Base-by-base conservation (phyloP, 1,140 invertebrate genomes). In the Drosophila kurseongensis region DNA sequence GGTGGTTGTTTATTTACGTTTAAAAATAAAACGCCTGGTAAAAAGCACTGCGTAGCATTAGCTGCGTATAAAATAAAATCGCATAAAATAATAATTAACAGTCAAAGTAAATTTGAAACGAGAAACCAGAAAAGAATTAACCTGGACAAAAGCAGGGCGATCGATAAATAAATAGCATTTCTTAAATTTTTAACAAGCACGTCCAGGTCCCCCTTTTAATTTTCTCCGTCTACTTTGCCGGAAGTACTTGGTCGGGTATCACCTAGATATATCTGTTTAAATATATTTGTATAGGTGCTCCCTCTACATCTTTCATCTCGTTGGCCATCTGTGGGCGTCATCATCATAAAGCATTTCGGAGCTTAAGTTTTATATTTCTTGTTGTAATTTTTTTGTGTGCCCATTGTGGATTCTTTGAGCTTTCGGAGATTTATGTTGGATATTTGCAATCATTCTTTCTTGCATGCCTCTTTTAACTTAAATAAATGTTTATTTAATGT, bases 1-100 rank as follows among this genome's bases (percentile, higher is more conserved):
- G 60, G 83, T 83, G 83, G 83, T 88, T 86, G 76, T 86, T 88
- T 86, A 88, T 86, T 88, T 86, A 45, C 57, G 83, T 88, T 88
- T 88, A 82, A 88, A 86, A 86, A 86, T 88, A 86, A 88, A 88
- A 69, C 42, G 14, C 23, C 42, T 32, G 41, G 77, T 66, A 78
- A 78, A 78, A 66, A 36, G 58, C 69, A 74, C 56, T 78, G 78
- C 56, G 54, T 56, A 57, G 60, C 58, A 41, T 50, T 59, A 60
- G 60, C 58, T 38, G 61, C 27, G 29, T 47, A 54, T 66, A 47
- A 76, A 80, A 73, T 76, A 76, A 86, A 80, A 84, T 67, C 50
- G 36, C 52, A 58, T 66, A 36, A 79, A 79, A 68, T 78, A 76
- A 86, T 88, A 88, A 86, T 86, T 86, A 88, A 88, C 88, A 86